Evolutionary conservation across 2,113 vertebrate genomes (phyloP), one percentile per base, ranked within the genome.

Genomic region (Apteryx mantelli): DNA sequence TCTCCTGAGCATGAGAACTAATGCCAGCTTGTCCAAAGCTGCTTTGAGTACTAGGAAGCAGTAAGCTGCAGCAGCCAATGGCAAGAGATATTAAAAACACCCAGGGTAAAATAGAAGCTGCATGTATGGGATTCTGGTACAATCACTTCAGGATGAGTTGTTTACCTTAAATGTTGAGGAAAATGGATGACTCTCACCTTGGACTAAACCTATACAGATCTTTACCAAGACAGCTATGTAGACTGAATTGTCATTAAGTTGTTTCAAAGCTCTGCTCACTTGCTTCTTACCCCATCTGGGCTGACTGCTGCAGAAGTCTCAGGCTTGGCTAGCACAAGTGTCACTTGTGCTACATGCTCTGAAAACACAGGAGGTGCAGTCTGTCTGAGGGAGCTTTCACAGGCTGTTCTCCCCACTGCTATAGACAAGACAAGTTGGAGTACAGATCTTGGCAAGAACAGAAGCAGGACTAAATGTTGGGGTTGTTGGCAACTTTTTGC

Each of bases 1-100:
- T 88, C 19, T 60, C 18, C 36, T 83, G 89, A 91, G 82, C 71
- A 42, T 0, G 36, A 81, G 90, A 86, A 61, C 85, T 82, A 79
- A 83, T 68, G 82, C 90, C 82, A 93, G 88, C 79, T 88, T 94
- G 91, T 91, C 82, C 73, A 96, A 77, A 95, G 95, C 93, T 88
- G 82, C 85, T 93, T 91, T 1, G 0, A 77, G 76, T 93, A 76
- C 56, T 66, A 80, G 82, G 78, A 89, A 68, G 42, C 52, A 42
- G 61, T 42, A 84, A 96, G 78, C 82, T 94, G 70, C 66, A 82
- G 48, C 82, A 88, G 63, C 87, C 25, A 8, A 65, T 48, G 63
- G 25, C 75, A 89, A 91, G 38, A 1, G 11, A 40, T 82, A 21
- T 32, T 90, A 52, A 63, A 77, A 89, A 78, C 44, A 68, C 56